Percentiles rank a stretch among this genome's conserved stretches.
These are phyloP conservation scores for Dexiosoma caninum DNA, from an alignment of 2,888 invertebrate genomes.

Conservation along the genomic window DNA sequence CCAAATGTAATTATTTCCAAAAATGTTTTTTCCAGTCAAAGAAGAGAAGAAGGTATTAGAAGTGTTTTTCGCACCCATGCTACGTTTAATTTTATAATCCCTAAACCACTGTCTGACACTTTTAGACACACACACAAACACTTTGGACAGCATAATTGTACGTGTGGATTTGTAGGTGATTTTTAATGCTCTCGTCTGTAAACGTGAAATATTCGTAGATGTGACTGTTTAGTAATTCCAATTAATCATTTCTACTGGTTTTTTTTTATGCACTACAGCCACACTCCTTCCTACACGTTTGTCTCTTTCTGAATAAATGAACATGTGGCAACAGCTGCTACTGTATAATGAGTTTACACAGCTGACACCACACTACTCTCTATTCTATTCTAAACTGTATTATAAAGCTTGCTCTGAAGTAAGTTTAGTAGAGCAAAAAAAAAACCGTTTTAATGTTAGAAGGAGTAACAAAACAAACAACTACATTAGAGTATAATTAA, in stretches of 20 bases:
- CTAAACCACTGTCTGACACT: neutral
- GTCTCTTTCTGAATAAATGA: neutral
- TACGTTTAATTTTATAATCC: neutral
- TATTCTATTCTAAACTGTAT: conserved; percentile 20
- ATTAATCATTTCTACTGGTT: conserved; percentile 51
- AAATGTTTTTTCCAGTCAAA: too few relatives aligned
- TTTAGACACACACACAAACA: neutral
- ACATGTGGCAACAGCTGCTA: conserved; percentile 34
- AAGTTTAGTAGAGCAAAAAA: neutral
- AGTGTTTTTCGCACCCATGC: too few relatives aligned
- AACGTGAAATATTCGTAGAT: conserved; percentile 44
- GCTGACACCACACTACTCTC: conserved; percentile 19
- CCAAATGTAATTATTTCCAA: too few relatives aligned
- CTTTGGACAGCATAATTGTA: neutral
- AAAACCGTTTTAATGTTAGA: neutral
- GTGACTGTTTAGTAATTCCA: conserved; percentile 55
- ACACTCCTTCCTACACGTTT: neutral
- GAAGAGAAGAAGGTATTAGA: too few relatives aligned
- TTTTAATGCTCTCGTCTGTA: neutral
- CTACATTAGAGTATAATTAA: conserved; percentile 45
- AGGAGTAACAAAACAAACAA: neutral
- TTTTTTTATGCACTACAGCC: neutral
- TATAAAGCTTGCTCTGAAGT: conserved; percentile 30
- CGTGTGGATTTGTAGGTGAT: neutral
- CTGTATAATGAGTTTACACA: conserved; percentile 47